Conservation (phyloP, 2,888 invertebrate species). For the Criorhina ranunculi region DNA sequence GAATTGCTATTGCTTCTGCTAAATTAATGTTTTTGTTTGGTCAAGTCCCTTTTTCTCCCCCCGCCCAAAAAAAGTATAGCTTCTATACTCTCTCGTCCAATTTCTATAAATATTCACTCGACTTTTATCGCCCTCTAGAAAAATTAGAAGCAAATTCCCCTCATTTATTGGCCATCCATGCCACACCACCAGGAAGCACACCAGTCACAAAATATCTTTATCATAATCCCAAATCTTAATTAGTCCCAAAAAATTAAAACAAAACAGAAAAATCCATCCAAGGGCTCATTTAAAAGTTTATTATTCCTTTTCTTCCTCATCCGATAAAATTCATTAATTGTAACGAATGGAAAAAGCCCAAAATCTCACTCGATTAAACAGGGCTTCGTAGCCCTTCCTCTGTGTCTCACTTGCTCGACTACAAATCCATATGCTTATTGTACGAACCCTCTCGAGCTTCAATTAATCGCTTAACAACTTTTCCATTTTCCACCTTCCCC, state of each 20-base stretch:
- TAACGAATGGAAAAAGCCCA: slow-evolving; percentile 40
- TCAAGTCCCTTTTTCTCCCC: slow-evolving; percentile 15
- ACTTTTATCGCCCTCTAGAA: slow-evolving; percentile 16
- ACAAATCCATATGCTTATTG: slow-evolving; percentile 68
- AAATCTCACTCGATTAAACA: slow-evolving; percentile 57
- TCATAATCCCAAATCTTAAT: slow-evolving; percentile 65
- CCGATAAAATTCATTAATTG: slow-evolving; percentile 56
- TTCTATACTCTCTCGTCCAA: slow-evolving; percentile 2
- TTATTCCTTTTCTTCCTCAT: slow-evolving; percentile 15
- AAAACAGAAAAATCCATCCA: slow-evolving; percentile 18
- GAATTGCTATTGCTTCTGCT: background rate
- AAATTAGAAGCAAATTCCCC: slow-evolving; percentile 11
- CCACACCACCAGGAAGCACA: background rate
- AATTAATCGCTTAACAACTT: slow-evolving; percentile 74
- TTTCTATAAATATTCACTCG: background rate
- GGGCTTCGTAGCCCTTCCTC: background rate
- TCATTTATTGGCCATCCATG: background rate
- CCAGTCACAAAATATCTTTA: slow-evolving; percentile 27
- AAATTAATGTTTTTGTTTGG: slow-evolving; percentile 21
- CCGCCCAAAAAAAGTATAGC: too few relatives aligned
- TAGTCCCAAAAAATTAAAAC: slow-evolving; percentile 29
- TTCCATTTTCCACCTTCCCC: slow-evolving; percentile 62
- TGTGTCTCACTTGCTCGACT: background rate
- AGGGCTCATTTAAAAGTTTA: slow-evolving; percentile 39
- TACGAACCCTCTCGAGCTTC: slow-evolving; percentile 60